phyloP scores from a whole-genome alignment of 2,113 vertebrate genomes.

The Bagarius yarrelli region DNA sequence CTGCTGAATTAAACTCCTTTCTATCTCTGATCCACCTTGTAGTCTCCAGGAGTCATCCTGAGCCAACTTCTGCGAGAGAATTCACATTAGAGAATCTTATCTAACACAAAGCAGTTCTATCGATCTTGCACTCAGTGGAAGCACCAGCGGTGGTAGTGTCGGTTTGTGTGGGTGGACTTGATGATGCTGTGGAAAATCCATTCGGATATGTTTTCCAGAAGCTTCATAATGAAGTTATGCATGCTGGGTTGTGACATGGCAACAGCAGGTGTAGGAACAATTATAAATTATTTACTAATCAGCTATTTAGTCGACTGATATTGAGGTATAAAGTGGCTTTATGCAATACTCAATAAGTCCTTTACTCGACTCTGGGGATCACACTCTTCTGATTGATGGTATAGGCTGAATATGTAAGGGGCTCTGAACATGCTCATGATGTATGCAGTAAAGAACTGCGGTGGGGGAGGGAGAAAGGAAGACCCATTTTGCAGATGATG shows the following conservation, averaged over 20 bases:
- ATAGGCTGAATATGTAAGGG: not conserved
- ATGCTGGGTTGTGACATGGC: not conserved
- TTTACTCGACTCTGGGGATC: not conserved
- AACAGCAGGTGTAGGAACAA: not conserved
- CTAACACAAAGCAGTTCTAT: not conserved
- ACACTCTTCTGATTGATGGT: conserved; percentile 4
- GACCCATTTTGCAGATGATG: too few relatives aligned
- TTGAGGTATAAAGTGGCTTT: not conserved
- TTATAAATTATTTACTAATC: not conserved
- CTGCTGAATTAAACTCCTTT: not conserved
- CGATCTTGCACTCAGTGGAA: not conserved
- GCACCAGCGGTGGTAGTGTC: not conserved
- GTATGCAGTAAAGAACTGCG: not conserved
- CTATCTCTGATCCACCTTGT: too few relatives aligned
- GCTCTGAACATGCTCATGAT: not conserved
- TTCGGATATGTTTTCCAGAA: not conserved
- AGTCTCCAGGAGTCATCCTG: not conserved
- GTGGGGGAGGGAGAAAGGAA: not conserved
- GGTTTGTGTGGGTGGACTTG: not conserved
- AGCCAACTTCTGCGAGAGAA: not conserved
- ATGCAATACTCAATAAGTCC: not conserved
- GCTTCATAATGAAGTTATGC: not conserved
- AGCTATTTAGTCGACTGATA: not conserved
- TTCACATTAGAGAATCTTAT: not conserved
- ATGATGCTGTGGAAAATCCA: not conserved